Percentiles rank a stretch among this genome's conserved stretches.
phyloP scores from a whole-genome alignment of 2,113 vertebrate genomes.

The Ondatra zibethicus region DNA sequence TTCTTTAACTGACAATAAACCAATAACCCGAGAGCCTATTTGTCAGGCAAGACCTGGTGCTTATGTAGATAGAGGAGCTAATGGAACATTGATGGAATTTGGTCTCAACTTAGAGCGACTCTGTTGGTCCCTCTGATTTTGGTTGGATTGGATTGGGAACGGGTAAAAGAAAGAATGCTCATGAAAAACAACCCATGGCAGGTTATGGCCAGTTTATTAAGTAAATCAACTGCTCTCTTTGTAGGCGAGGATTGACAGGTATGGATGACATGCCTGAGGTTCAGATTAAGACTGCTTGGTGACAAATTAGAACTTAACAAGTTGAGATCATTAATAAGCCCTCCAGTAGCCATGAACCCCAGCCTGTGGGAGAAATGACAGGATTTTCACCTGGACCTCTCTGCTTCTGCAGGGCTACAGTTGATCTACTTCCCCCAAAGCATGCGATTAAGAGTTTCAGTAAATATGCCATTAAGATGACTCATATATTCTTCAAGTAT shows the following conservation, averaged over 20 bases:
- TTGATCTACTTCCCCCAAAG: constrained; percentile 49
- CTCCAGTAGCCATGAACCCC: background rate
- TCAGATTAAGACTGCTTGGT: constrained; percentile 61
- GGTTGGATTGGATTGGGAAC: constrained; percentile 44
- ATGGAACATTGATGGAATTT: background rate
- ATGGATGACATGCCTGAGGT: constrained; percentile 63
- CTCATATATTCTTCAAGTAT: constrained; percentile 8
- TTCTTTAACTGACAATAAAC: constrained; percentile 35
- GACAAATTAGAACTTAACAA: constrained; percentile 55
- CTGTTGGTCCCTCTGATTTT: constrained; percentile 23
- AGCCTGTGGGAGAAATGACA: background rate
- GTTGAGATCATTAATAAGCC: constrained; percentile 57
- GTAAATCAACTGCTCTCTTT: constrained; percentile 61
- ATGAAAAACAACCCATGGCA: constrained; percentile 59
- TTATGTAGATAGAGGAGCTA: background rate
- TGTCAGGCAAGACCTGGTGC: background rate
- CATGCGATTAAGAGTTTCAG: constrained; percentile 60
- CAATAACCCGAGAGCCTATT: background rate
- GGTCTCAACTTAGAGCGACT: background rate
- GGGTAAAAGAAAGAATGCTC: constrained; percentile 63
- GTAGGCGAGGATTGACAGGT: constrained; percentile 65
- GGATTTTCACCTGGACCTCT: background rate
- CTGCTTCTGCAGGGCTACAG: constrained; percentile 6
- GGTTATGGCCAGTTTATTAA: constrained; percentile 65
- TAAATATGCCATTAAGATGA: constrained; percentile 60